Evolutionary conservation across 2,888 invertebrate genomes (phyloP), one percentile per base, ranked within the genome.

Genomic region (Cephus runcator): DNA sequence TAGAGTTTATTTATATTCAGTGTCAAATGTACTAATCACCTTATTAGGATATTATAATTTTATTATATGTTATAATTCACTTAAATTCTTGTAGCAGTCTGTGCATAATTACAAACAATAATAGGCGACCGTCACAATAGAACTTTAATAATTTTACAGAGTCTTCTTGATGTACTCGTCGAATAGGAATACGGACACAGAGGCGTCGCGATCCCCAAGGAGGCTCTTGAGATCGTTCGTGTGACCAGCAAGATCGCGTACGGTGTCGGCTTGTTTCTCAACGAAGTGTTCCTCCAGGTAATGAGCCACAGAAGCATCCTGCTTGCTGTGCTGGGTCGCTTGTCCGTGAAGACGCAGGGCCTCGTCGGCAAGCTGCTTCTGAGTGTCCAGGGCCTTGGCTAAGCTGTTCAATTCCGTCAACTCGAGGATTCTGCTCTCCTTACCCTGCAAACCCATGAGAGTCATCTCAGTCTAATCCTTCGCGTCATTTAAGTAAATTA

Each of bases 221-320:
- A 97, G 92, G 77, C 93, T 93, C 89, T 94, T 94, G 87, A 97
- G 93, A 91, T 97, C 97, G 30, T 93, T 93, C 79, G 94, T 93
- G 92, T 96, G 94, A 3, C 97, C 97, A 34, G 97, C 94, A 40
- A 97, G 91, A 71, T 93, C 92, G 73, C 97, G 94, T 84, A 97
- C 93, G 15, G 91, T 93, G 75, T 94, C 93, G 0, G 96, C 92
- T 76, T 97, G 96, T 80, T 94, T 92, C 86, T 94, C 94, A 77
- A 96, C 93, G 92, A 96, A 96, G 84, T 96, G 94, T 84, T 96
- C 95, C 85, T 97, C 96, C 2, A 97, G 89, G 88, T 94, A 96
- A 83, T 96, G 95, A 30, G 95, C 94, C 82, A 96, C 92, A 93
- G 85, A 84, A 31, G 85, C 84, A 81, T 89, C 90, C 93, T 93